Evolutionary conservation across 2,113 vertebrate species (phyloP), one percentile per base, ranked within the genome.

Genomic region (Helogale parvula): DNA sequence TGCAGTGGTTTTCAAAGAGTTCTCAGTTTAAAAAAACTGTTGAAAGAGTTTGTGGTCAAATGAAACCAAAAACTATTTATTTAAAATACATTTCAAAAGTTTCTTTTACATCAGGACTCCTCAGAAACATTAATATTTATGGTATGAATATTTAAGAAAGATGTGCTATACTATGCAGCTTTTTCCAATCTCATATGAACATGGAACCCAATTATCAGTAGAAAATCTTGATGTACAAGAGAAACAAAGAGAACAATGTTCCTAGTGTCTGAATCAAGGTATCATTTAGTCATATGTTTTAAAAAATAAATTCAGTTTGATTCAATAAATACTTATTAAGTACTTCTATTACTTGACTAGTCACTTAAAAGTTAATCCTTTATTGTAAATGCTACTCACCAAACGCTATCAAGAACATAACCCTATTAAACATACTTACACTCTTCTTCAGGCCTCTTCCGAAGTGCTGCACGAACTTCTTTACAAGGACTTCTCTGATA

Each of bases 401-500:
- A 72, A 83, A 72, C 41, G 72, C 81, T 97, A 74, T 15, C 41
- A 83, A 96, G 21, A 79, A 52, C 29, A 77, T 27, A 92, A 84
- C 80, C 90, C 35, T 33, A 93, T 94, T 72, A 97, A 93, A 95
- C 79, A 97, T 97, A 98, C 98, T 98, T 98, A 98, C 98, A 98
- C 98, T 98, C 98, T 84, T 98, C 98, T 54, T 98, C 98, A 91
- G 98, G 98, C 77, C 98, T 98, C 93, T 98, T 98, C 87, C 98
- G 96, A 68, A 98, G 90, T 35, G 98, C 97, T 65, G 97, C 97
- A 90, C 98, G 97, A 38, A 98, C 98, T 65, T 98, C 98, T 88
- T 98, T 98, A 90, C 94, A 98, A 83, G 98, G 95, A 84, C 98
- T 98, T 98, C 98, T 97, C 96, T 98, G 98, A 72, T 98, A 98